Evolutionary conservation across 2,113 vertebrate genomes (phyloP).

Genomic region (Nannobrachium achirus): DNA sequence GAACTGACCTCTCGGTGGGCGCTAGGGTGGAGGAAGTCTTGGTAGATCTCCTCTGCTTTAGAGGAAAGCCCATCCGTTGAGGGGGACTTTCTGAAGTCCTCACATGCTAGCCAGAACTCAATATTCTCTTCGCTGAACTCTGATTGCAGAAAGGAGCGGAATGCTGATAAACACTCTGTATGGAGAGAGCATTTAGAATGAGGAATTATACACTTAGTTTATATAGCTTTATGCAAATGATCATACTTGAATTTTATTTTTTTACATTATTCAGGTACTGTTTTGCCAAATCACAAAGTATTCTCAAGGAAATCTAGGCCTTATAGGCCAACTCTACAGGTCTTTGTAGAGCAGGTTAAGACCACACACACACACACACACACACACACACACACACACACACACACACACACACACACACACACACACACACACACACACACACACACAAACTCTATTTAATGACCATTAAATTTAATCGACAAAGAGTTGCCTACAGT

Average conservation of each 20-base stretch:
- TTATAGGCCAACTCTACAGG: no score
- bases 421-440: no score
- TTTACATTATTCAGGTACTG: no score
- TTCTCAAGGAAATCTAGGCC: no score
- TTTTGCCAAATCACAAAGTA: no score
- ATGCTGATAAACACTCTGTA: slow-evolving; percentile 66
- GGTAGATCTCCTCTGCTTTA: slow-evolving; percentile 72
- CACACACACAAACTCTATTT: no score
- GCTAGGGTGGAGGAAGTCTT: slow-evolving; percentile 67
- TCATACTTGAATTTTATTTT: neutral
- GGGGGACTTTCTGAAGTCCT: slow-evolving; percentile 61
- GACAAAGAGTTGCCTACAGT: no score
- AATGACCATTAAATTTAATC: no score
- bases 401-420: no score
- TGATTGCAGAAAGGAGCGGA: slow-evolving; percentile 69
- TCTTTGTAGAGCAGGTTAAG: no score
- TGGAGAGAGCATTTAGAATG: neutral
- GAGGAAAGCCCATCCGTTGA: slow-evolving; percentile 43
- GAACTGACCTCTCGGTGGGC: slow-evolving; percentile 74
- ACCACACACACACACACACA: no score
- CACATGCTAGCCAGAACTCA: slow-evolving; percentile 78
- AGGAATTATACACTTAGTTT: neutral
- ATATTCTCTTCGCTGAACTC: slow-evolving; percentile 81
- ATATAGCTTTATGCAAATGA: neutral
- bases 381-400: no score